Conservation (phyloP, 2,113 vertebrate genomes). For the Corythoichthys haematopterus region DNA sequence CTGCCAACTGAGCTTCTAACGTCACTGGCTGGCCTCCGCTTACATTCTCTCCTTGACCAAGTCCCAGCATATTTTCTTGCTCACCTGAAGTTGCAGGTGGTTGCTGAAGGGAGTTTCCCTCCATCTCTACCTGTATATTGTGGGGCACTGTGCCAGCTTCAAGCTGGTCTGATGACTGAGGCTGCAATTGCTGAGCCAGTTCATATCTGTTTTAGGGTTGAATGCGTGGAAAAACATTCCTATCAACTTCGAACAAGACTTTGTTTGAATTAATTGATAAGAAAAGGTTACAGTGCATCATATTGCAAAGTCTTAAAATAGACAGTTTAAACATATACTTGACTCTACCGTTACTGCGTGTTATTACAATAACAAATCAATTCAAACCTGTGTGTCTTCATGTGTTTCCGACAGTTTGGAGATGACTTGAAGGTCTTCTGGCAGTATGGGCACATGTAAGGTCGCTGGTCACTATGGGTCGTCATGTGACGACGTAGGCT, state of each 20-base stretch:
- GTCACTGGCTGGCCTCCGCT: slow-evolving; percentile 77
- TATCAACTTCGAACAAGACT: neutral
- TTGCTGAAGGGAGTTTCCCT: slow-evolving; percentile 76
- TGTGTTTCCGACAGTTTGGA: slow-evolving; percentile 96
- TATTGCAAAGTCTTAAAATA: neutral
- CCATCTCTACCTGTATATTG: slow-evolving; percentile 84
- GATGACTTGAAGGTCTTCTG: slow-evolving; percentile 99
- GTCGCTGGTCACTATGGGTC: slow-evolving; percentile 91
- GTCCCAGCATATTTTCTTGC: slow-evolving; percentile 81
- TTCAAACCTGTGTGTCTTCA: slow-evolving; percentile 91
- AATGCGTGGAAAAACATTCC: neutral
- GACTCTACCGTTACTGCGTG: too few relatives aligned
- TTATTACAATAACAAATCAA: neutral
- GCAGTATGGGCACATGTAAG: slow-evolving; percentile 98
- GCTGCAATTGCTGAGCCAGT: slow-evolving; percentile 91
- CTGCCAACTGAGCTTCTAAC: slow-evolving; percentile 74
- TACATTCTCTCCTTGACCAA: slow-evolving; percentile 79
- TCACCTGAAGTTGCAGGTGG: slow-evolving; percentile 47
- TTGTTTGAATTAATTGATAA: neutral
- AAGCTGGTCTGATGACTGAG: slow-evolving; percentile 76
- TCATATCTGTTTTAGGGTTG: slow-evolving; percentile 78
- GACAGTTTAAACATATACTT: neutral
- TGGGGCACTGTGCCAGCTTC: slow-evolving; percentile 75
- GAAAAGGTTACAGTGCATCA: neutral
- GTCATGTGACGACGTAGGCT: slow-evolving; percentile 95